Base-by-base conservation (phyloP, 2,888 invertebrate genomes). In the Watsonalla cultraria region DNA sequence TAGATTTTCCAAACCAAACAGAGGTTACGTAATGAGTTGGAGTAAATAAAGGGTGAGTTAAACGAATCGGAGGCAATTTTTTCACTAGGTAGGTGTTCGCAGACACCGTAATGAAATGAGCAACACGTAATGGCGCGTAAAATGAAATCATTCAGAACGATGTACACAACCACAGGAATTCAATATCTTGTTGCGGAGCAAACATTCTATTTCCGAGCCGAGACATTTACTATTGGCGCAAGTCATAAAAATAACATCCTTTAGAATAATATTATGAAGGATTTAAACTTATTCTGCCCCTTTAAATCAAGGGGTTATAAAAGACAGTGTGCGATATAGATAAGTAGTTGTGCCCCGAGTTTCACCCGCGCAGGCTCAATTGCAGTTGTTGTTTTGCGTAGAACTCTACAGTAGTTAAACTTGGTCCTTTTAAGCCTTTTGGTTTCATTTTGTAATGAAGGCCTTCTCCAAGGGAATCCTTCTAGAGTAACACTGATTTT, bases 121-220 rank as follows among this genome's bases (percentile, higher is more conserved):
- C 64, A 65, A 58, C 55, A 60, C 46, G 67, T 73, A 81, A 80
- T 78, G 71, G 69, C 47, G 59, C 66, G 74, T 70, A 66, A 78
- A 80, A 81, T 80, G 68, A 76, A 80, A 74, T 70, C 73, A 65
- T 65, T 73, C 78, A 72, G 68, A 68, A 67, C 68, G 69, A 78
- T 78, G 74, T 66, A 72, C 65, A 62, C 61, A 60, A 59, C 68
- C 71, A 61, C 61, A 60, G 63, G 65, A 71, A 78, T 78, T 75
- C 72, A 78, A 78, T 80, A 80, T 76, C 74, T 77, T 72, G 73
- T 78, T 74, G 60, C 56, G 62, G 58, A 64, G 70, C 68, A 79
- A 78, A 79, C 66, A 74, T 78, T 66, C 66, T 47, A 71, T 77
- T 77, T 82, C 76, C 78, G 60, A 65, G 45, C 51, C 51, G 37